Conservation (phyloP, 2,797 vertebrate genomes). For the Erethizon dorsatum region DNA sequence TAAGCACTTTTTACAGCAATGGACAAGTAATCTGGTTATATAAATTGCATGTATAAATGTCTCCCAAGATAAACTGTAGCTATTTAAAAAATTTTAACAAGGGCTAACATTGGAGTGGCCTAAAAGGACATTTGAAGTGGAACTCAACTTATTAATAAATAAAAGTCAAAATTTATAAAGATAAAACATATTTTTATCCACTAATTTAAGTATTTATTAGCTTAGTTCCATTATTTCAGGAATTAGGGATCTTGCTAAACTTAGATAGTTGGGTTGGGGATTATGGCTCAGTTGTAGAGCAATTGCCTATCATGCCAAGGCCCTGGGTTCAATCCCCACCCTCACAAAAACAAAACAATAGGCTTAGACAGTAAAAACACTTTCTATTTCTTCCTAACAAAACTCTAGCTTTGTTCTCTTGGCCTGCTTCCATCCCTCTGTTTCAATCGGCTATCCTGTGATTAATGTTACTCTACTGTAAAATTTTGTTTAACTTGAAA, state of each 20-base stretch:
- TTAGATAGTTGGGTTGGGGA: neutral
- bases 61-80: neutral
- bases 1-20: neutral
- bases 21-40: neutral
- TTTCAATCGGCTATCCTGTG: neutral
- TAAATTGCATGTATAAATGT: neutral
- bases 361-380: neutral
- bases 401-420: conserved; percentile 12
- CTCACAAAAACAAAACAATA: neutral
- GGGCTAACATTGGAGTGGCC: neutral
- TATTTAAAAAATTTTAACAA: conserved; percentile 11
- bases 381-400: conserved; percentile 54
- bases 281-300: neutral
- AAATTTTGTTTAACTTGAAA: conserved; percentile 51
- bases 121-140: neutral
- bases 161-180: conserved; percentile 60
- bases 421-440: conserved; percentile 1
- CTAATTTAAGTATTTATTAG: conserved; percentile 30
- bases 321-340: neutral
- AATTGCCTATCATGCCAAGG: neutral
- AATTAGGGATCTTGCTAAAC: conserved; percentile 5
- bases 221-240: conserved; percentile 26
- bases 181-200: neutral
- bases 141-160: conserved; percentile 45
- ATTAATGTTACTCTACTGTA: conserved; percentile 29